These are phyloP conservation scores for Cordylochernes scorpioides DNA, from an alignment of 2,888 invertebrate genomes.

Conservation along the genomic window DNA sequence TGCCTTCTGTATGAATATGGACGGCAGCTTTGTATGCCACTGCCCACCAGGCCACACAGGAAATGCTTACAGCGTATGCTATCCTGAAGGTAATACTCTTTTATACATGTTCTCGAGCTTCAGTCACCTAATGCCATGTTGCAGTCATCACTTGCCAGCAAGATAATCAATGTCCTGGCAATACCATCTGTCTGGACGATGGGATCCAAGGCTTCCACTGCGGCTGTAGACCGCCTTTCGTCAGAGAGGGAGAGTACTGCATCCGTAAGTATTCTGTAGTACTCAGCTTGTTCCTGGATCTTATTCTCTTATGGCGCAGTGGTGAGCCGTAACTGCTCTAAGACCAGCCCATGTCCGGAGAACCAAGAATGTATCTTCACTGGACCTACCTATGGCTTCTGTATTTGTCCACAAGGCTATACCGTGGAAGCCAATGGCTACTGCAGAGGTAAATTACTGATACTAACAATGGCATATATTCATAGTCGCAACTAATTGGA, in stretches of 20 bases:
- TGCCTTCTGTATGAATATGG: conserved; percentile 68
- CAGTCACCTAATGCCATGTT: conserved; percentile 1
- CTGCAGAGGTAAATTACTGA: conserved; percentile 11
- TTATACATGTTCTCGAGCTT: conserved; percentile 1
- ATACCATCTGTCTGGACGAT: conserved; percentile 15
- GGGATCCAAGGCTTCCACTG: conserved; percentile 12
- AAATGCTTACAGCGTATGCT: conserved; percentile 57
- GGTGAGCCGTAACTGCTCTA: conserved; percentile 15
- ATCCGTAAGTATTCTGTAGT: conserved; percentile 12
- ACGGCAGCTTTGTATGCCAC: conserved; percentile 74
- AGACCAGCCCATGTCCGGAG: conserved; percentile 48
- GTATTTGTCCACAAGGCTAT: conserved; percentile 68
- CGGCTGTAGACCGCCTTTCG: conserved; percentile 15
- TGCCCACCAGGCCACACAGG: conserved; percentile 65
- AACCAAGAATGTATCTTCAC: conserved; percentile 61
- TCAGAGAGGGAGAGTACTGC: conserved; percentile 17
- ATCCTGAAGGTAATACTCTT: conserved; percentile 27
- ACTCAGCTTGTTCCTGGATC: background rate
- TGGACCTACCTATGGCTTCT: conserved; percentile 66
- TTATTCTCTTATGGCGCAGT: conserved; percentile 6
- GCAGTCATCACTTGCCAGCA: conserved; percentile 12
- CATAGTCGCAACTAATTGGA: no score
- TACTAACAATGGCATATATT: no score
- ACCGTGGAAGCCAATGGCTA: conserved; percentile 17
- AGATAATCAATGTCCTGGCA: conserved; percentile 16